Percentiles rank a stretch among this genome's conserved stretches.
These are phyloP conservation scores for Aradus depressus DNA, from an alignment of 2,888 invertebrate species.

Conservation along the genomic window DNA sequence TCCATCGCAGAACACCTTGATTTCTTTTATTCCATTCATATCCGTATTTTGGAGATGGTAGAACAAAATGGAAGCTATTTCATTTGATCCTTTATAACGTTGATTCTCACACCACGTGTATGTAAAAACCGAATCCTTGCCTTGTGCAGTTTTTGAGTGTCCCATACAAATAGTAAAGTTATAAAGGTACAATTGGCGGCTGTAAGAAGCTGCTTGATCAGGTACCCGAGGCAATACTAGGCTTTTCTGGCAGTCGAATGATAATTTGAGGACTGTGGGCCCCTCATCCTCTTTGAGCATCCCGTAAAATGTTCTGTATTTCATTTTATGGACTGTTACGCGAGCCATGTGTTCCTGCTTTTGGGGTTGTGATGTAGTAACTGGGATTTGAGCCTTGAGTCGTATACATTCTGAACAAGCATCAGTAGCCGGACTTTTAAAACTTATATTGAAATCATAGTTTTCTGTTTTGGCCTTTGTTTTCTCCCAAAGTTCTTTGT, in stretches of 20 bases:
- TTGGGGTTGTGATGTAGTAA: not conserved
- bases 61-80: conserved; percentile 21
- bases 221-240: conserved; percentile 10
- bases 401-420: conserved; percentile 15
- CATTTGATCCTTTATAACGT: conserved; percentile 23
- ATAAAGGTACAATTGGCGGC: conserved; percentile 20
- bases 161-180: conserved; percentile 21
- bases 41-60: conserved; percentile 10
- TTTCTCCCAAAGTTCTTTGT: no score
- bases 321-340: not conserved
- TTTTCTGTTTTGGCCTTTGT: no score
- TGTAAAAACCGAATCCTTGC: conserved; percentile 13
- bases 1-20: conserved; percentile 26
- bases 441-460: conserved; percentile 19
- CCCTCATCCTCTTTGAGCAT: not conserved
- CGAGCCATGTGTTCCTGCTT: not conserved
- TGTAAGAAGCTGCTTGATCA: conserved; percentile 20
- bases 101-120: conserved; percentile 26
- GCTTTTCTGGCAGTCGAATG: conserved; percentile 19
- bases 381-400: conserved; percentile 1
- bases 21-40: conserved; percentile 6
- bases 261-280: conserved; percentile 5
- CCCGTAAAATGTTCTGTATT: not conserved
- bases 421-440: conserved; percentile 24
- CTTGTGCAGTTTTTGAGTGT: conserved; percentile 1